Base-by-base conservation (phyloP, 1,140 invertebrate species). In the Branchinecta lindahli region DNA sequence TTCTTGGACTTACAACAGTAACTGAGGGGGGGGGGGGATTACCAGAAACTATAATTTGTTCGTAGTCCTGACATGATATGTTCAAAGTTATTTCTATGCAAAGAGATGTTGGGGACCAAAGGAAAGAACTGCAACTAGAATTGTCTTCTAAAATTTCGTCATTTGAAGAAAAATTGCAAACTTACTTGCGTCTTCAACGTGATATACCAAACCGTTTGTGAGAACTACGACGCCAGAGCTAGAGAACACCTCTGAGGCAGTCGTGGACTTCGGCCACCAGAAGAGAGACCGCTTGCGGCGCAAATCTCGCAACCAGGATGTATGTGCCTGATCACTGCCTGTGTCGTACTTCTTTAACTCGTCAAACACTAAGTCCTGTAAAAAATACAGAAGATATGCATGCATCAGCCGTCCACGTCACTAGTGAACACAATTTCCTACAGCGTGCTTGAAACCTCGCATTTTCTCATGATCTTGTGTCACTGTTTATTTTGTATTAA, bases 181-280 rank as follows among this genome's bases (percentile, higher is more conserved):
- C 52, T 61, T 61, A 61, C 52, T 6, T 3, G 52, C 52, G 18
- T 61, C 52, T 15, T 61, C 2, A 15, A 15, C 18, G 52, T 61
- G 18, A 61, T 61, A 7, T 61, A 79, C 80, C 70, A 83, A 80
- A 71, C 85, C 87, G 77, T 92, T 91, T 8, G 88, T 90, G 66
- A 91, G 75, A 47, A 92, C 81, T 7, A 90, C 83, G 4, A 89
- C 84, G 66, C 90, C 89, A 45, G 87, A 85, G 80, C 89, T 87
- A 86, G 82, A 79, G 75, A 87, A 87, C 70, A 86, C 84, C 76
- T 86, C 82, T 71, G 83, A 76, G 8, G 85, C 82, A 45, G 86
- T 86, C 61, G 82, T 82, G 8, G 84, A 83, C 66, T 86, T 85
- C 46, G 84, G 84, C 76, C 84, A 85, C 83, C 85, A 86, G 71